Evolutionary conservation across 2,797 vertebrate species (phyloP).

Genomic region (Periparus ater): DNA sequence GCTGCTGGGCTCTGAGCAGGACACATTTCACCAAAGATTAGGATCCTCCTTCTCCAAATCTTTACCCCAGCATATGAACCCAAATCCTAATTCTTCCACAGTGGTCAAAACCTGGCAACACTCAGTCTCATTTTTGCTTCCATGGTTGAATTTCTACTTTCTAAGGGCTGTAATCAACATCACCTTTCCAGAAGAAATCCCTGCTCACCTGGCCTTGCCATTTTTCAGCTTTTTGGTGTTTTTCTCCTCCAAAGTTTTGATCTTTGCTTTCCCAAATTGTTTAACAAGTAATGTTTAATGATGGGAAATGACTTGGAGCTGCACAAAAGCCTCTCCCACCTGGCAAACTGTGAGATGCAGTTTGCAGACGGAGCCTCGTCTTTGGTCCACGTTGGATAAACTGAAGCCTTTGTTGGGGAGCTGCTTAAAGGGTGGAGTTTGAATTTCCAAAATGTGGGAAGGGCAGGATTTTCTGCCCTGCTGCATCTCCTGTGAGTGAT

Average conservation of each 20-base stretch:
- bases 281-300: background rate
- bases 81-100: background rate
- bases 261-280: background rate
- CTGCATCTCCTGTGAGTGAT: background rate
- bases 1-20: background rate
- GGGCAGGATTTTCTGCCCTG: background rate
- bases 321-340: background rate
- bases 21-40: background rate
- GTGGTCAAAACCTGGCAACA: background rate
- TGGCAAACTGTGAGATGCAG: background rate
- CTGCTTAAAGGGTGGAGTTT: background rate
- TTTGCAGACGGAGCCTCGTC: background rate
- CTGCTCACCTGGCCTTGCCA: background rate
- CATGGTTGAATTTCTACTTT: background rate
- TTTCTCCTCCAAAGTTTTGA: background rate
- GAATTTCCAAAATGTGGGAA: background rate
- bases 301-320: rapidly evolving
- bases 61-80: background rate
- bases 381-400: background rate
- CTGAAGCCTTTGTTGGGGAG: background rate
- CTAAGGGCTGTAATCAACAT: rapidly evolving
- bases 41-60: background rate
- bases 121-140: background rate
- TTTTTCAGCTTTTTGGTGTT: background rate
- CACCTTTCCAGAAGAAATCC: background rate